phyloP scores from a whole-genome alignment of 2,797 vertebrate species.

The Mastacembelus armatus region DNA sequence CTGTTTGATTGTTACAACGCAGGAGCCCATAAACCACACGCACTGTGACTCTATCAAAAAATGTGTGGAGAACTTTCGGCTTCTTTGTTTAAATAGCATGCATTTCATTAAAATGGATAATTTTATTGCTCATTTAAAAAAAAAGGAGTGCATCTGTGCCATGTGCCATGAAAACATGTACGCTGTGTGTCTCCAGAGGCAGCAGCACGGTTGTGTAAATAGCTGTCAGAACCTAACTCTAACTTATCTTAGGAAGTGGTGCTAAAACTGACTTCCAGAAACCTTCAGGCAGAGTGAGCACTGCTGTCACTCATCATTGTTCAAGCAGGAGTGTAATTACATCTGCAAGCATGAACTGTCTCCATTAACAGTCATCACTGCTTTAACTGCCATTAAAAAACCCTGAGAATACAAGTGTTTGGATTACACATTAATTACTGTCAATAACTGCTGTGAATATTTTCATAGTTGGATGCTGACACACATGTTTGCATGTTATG shows the following conservation, averaged over 20 bases:
- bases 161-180: constrained; percentile 16
- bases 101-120: neutral
- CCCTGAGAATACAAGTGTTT: constrained; percentile 9
- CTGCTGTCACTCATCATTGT: constrained; percentile 57
- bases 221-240: constrained; percentile 53
- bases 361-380: constrained; percentile 55
- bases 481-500: neutral
- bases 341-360: constrained; percentile 47
- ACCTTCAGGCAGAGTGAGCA: constrained; percentile 52
- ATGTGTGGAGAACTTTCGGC: neutral
- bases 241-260: constrained; percentile 42
- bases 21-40: too few relatives aligned
- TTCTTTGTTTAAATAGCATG: neutral
- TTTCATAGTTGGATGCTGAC: constrained; percentile 1
- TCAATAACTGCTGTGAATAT: constrained; percentile 19
- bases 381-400: constrained; percentile 23
- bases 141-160: neutral
- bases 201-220: constrained; percentile 19
- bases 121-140: constrained; percentile 1
- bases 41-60: neutral
- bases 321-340: constrained; percentile 36
- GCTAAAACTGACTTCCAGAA: constrained; percentile 59
- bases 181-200: constrained; percentile 16
- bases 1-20: neutral
- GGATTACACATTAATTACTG: constrained; percentile 29